Base-by-base conservation (phyloP, 2,888 invertebrate genomes). In the Carcina quercana region DNA sequence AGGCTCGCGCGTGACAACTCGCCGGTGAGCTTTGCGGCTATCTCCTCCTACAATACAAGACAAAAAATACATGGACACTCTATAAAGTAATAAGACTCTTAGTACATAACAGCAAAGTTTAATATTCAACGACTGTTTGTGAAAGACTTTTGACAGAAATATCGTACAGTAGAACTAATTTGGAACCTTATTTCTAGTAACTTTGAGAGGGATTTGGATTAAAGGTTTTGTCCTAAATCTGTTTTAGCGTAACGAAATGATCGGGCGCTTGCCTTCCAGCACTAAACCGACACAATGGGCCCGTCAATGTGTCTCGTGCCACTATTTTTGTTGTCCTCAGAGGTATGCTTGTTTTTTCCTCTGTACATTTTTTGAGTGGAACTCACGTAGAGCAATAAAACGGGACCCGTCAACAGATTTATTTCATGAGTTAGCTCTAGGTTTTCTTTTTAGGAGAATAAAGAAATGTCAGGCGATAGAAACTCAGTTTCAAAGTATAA, bases 301-400 rank as follows among this genome's bases (percentile, higher is more conserved):
- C 62, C 68, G 71, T 67, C 71, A 70, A 65, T 66, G 70, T 76
- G 79, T 70, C 79, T 73, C 79, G 79, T 80, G 79, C 79, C 75
- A 76, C 67, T 57, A 71, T 69, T 73, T 67, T 61, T 61, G 59
- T 62, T 45, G 57, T 51, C 43, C 53, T 47, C 50, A 50, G 45
- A 55, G 55, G 54, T 50, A 55, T 30, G 31, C 26, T 43, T 37
- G 33, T 48, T 61, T 68, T 70, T 67, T 69, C 53, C 48, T 61
- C 50, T 50, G 19, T 42, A 41, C 48, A 45, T 63, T 69, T 17
- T 17, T 7, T 17, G 17, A 17, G 17, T 17, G 17, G 17, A 17
- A 17, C 17, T 17, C 5, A 17, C 5, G 17, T 17, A 5, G 17
- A 17, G n/a, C n/a, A n/a, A n/a, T n/a, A n/a, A n/a, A n/a, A n/a